These are phyloP conservation scores for Protosalanx chinensis DNA, from an alignment of 2,797 vertebrate species.

Conservation along the genomic window DNA sequence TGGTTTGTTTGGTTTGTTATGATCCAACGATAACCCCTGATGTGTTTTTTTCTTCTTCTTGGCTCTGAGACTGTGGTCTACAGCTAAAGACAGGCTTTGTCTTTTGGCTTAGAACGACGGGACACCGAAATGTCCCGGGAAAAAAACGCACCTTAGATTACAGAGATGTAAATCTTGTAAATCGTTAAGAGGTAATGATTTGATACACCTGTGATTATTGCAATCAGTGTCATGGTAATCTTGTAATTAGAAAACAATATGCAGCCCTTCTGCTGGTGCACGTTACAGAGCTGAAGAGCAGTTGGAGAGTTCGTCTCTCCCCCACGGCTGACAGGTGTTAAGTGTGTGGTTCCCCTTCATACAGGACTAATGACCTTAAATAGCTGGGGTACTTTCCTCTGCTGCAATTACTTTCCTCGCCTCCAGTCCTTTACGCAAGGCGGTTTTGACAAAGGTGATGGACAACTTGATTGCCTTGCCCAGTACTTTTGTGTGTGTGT, in stretches of 20 bases:
- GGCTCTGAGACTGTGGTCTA: slow-evolving; percentile 31
- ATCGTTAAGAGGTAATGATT: slow-evolving; percentile 51
- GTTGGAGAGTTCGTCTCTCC: slow-evolving; percentile 26
- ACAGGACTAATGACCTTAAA: slow-evolving; percentile 54
- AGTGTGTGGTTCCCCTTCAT: slow-evolving; percentile 40
- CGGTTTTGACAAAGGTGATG: slow-evolving; percentile 28
- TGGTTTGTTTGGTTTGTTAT: slow-evolving; percentile 56
- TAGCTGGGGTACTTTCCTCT: slow-evolving; percentile 47
- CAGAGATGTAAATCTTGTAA: slow-evolving; percentile 57
- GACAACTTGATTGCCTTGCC: slow-evolving; percentile 39
- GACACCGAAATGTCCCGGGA: slow-evolving; percentile 30
- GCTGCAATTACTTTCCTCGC: slow-evolving; percentile 49
- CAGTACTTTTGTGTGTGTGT: slow-evolving; percentile 11
- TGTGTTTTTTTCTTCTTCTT: slow-evolving; percentile 28
- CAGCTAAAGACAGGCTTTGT: not conserved
- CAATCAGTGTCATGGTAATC: slow-evolving; percentile 42
- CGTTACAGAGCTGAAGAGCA: slow-evolving; percentile 25
- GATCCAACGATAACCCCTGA: slow-evolving; percentile 53
- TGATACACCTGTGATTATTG: slow-evolving; percentile 44
- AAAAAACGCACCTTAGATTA: slow-evolving; percentile 34
- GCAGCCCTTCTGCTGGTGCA: slow-evolving; percentile 21
- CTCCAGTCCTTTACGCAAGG: slow-evolving; percentile 36
- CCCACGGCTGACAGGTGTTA: slow-evolving; percentile 23
- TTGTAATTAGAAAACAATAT: slow-evolving; percentile 20
- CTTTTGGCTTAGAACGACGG: slow-evolving; percentile 27